Base-by-base conservation (phyloP, 2,113 vertebrate species). In the Miniopterus natalensis region DNA sequence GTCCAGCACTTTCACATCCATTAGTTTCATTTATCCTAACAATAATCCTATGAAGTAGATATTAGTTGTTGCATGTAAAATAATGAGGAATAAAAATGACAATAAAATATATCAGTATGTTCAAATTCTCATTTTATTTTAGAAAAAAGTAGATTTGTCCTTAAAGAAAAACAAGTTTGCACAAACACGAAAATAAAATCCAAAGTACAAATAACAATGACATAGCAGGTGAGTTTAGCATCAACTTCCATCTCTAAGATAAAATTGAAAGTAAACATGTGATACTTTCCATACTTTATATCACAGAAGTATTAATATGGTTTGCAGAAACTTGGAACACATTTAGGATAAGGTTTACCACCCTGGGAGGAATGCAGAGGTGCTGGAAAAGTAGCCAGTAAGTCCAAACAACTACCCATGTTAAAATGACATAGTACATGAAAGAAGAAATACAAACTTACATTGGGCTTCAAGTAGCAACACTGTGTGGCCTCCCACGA, bases 1-100 rank as follows among this genome's bases (percentile, higher is more conserved):
- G 27, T 45, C 31, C 31, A 83, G 23, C 31, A 79, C n/a, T 88
- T 94, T 79, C 51, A 93, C 9, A 63, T 70, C 70, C 45, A 63
- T 86, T 88, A 83, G n/a, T 65, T 92, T 87, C 53, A 70, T 71
- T 95, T 93, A 84, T 47, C 73, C 79, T 94, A 63, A 95, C n/a
- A 86, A 88, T 7, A 75, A 29, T 71, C 51, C 59, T 71, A 29
- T 80, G n/a, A 55, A 87, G 40, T 89, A 83, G 18, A 61, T 80
- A 84, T 59, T 93, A 66, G 20, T 49, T 40, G 40, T 79, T 84
- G 6, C 47, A 68, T 65, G 20, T 77, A 84, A 94, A 96, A 91
- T 70, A 73, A 87, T 57, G 8, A 75, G 53, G 36, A 36, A 95
- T 84, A 59, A 95, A 90, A 91, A 77, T 77, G 51, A 36, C 23